These are phyloP conservation scores for Cinclus cinclus DNA, from an alignment of 2,113 vertebrate genomes.

Conservation along the genomic window DNA sequence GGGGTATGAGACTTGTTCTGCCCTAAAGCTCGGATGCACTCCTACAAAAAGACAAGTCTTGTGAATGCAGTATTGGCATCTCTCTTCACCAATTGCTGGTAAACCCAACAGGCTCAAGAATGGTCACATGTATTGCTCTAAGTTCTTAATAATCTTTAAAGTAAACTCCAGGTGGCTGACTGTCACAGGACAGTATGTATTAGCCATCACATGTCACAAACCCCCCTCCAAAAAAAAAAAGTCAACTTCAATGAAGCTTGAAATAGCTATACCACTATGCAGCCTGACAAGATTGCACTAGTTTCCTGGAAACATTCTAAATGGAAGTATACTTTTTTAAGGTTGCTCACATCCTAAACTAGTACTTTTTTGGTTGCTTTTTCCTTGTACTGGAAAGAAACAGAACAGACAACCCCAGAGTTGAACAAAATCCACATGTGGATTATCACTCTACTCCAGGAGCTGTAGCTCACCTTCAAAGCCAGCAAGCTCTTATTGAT, in stretches of 20 bases:
- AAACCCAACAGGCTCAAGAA: not conserved
- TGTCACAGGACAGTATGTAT: not conserved
- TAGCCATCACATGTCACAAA: not conserved
- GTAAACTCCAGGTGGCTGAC: not conserved
- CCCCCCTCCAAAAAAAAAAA: not conserved
- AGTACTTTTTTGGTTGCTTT: not conserved
- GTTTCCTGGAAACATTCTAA: not conserved
- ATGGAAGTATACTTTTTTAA: not conserved
- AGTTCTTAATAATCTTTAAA: not conserved
- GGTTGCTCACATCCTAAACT: not conserved
- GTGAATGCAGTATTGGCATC: not conserved
- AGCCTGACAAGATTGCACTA: not conserved
- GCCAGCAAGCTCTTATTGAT: constrained; percentile 97
- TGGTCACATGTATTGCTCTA: not conserved
- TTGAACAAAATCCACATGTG: not conserved
- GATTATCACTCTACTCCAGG: not conserved
- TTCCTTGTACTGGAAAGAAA: not conserved
- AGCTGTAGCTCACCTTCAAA: constrained; percentile 85
- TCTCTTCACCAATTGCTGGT: not conserved
- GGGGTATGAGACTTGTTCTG: constrained; percentile 95
- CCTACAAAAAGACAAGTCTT: constrained; percentile 70
- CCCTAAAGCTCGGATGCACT: constrained; percentile 95
- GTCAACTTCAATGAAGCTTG: not conserved
- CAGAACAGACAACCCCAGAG: not conserved
- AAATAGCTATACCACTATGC: not conserved